Conservation (phyloP, 2,113 vertebrate genomes). For the Lampris megalopsis region DNA sequence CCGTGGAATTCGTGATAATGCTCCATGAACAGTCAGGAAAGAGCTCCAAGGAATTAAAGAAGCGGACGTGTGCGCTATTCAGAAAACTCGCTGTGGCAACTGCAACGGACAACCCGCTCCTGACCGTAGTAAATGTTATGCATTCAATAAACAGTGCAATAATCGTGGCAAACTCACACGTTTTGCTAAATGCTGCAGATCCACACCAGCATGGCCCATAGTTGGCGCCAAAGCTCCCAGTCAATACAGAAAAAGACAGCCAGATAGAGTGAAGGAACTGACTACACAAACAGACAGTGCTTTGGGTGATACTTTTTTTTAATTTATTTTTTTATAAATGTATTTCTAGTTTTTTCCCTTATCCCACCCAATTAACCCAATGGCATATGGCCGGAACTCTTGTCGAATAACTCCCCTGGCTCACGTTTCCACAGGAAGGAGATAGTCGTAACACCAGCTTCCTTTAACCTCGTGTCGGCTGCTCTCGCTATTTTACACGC, state of each 20-base stretch:
- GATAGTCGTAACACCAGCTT: too few species aligned
- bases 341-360: too few species aligned
- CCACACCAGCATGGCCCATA: neutral
- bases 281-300: too few species aligned
- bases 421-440: too few species aligned
- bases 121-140: conserved; percentile 10
- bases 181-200: conserved; percentile 19
- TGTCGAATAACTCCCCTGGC: too few species aligned
- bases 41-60: conserved; percentile 17
- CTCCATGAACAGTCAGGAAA: conserved; percentile 23
- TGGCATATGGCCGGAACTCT: too few species aligned
- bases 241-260: neutral
- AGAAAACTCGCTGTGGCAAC: conserved; percentile 4
- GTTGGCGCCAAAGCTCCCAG: too few species aligned
- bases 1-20: conserved; percentile 3
- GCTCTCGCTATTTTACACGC: too few species aligned
- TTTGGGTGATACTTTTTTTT: too few species aligned
- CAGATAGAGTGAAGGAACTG: neutral
- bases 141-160: conserved; percentile 19
- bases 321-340: too few species aligned
- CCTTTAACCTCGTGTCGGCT: too few species aligned
- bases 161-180: conserved; percentile 10
- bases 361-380: too few species aligned
- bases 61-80: conserved; percentile 6
- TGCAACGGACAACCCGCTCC: conserved; percentile 18